Conservation (phyloP, 2,113 vertebrate species). For the Galemys pyrenaicus region DNA sequence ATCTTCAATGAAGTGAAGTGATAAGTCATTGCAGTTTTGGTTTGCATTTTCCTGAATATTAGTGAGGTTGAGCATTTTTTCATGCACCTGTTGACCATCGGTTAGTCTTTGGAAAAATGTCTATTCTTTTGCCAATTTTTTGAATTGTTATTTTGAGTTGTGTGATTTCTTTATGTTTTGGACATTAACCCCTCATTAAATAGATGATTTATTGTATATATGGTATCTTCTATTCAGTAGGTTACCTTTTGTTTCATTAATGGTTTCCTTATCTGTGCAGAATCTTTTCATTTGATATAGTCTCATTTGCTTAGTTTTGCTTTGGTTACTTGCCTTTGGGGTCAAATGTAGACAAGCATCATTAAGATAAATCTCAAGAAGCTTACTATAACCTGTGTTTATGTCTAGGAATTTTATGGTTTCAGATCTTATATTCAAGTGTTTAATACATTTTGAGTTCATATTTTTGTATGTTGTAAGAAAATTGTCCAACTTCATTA, state of each 20-base stretch:
- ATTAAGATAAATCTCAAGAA: not conserved
- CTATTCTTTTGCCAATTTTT: not conserved
- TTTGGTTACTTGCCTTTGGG: not conserved
- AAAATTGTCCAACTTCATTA: not conserved
- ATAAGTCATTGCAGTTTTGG: not conserved
- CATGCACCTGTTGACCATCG: not conserved
- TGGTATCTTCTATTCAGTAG: not conserved
- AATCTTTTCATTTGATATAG: not conserved
- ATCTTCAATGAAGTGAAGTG: not conserved
- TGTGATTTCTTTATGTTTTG: not conserved
- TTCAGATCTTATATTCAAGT: not conserved
- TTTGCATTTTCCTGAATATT: not conserved
- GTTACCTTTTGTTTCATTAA: not conserved
- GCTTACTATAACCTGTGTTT: not conserved
- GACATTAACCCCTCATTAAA: too few relatives aligned
- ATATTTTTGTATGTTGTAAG: not conserved
- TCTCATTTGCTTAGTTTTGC: not conserved
- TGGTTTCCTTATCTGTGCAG: not conserved
- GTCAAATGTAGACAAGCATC: not conserved
- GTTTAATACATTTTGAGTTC: not conserved
- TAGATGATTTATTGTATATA: not conserved
- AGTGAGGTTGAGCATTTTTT: not conserved
- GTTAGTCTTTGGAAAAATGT: not conserved
- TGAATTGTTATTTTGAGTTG: not conserved
- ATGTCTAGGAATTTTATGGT: not conserved